Evolutionary conservation across 2,888 invertebrate genomes (phyloP), one percentile per base, ranked within the genome.

Genomic region (Hanleya hanleyi): DNA sequence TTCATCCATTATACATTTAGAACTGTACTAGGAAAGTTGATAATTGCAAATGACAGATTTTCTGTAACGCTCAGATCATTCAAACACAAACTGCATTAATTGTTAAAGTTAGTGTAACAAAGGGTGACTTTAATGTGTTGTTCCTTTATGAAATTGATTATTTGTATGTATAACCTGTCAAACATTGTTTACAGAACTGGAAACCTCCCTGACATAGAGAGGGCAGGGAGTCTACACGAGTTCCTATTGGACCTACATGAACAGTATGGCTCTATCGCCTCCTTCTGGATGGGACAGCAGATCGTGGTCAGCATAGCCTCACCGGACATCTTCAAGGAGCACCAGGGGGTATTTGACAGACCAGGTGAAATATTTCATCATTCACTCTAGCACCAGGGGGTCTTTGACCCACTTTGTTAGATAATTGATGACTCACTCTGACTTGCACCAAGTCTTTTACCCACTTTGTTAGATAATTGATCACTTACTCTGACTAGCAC

Each of bases 161-260:
- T 41, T 41, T 41, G 41, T 18, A 41, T 22, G 12, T 22, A 18
- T 22, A 62, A 7, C n/a, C 36, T 65, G n/a, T n/a, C n/a, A n/a
- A n/a, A n/a, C n/a, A 47, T 64, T 51, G 61, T 68, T 79, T 76
- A 29, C 77, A 91, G 91, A 76, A 89, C 90, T 80, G 91, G 91
- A 5, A 91, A 91, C 75, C 66, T 90, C 37, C 79, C 87, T 35
- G 91, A 91, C 71, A 89, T 91, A 50, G 76, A 67, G 3, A 79
- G 84, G 61, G 88, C 89, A 51, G 91, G 91, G n/a, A 89, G 90
- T 76, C 80, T 91, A 3, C 90, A 91, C 76, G 83, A 90, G 79
- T 91, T 90, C 81, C 80, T 91, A 9, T 49, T 81, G 32, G 82
- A 85, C n/a, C 79, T 90, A 3, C 91, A 91, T 69, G 77, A 84